A percentile compares a stretch with the other conserved stretches of the same genome.
phyloP scores from a whole-genome alignment of 1,140 invertebrate species.

The Papilio glaucus region DNA sequence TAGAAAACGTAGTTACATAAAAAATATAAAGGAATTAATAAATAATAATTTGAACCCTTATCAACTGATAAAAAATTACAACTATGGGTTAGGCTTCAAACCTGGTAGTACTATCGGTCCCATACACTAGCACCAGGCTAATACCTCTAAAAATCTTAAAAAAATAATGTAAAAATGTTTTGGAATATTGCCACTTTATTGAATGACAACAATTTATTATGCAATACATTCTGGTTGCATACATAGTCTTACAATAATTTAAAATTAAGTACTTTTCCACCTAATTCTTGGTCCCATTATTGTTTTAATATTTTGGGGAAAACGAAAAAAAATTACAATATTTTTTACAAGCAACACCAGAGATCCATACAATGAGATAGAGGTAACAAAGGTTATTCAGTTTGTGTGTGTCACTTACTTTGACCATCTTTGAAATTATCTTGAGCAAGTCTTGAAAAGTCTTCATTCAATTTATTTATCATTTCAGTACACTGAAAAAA shows the following conservation, averaged over 20 bases:
- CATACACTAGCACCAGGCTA: slow-evolving; percentile 1
- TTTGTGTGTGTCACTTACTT: slow-evolving; percentile 44
- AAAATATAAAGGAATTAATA: too few species aligned
- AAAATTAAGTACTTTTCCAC: slow-evolving; percentile 21
- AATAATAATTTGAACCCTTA: too few species aligned
- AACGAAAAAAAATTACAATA: neutral
- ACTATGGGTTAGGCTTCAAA: neutral
- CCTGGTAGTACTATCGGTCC: neutral
- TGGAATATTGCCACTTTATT: slow-evolving; percentile 8
- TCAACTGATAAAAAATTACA: too few species aligned
- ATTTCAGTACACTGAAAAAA: slow-evolving; percentile 64
- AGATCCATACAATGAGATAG: neutral
- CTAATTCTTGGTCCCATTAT: slow-evolving; percentile 35
- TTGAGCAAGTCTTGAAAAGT: slow-evolving; percentile 64
- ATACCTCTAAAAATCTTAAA: neutral
- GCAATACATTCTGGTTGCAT: neutral
- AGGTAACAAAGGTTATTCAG: neutral
- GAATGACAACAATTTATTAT: neutral
- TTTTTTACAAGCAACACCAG: neutral
- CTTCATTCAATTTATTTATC: slow-evolving; percentile 70
- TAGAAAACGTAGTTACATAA: too few species aligned
- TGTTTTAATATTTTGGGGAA: neutral
- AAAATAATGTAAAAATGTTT: neutral
- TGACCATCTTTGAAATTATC: slow-evolving; percentile 56
- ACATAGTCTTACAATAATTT: slow-evolving; percentile 20